Conservation (phyloP, 2,113 vertebrate genomes). For the Platanista minor region DNA sequence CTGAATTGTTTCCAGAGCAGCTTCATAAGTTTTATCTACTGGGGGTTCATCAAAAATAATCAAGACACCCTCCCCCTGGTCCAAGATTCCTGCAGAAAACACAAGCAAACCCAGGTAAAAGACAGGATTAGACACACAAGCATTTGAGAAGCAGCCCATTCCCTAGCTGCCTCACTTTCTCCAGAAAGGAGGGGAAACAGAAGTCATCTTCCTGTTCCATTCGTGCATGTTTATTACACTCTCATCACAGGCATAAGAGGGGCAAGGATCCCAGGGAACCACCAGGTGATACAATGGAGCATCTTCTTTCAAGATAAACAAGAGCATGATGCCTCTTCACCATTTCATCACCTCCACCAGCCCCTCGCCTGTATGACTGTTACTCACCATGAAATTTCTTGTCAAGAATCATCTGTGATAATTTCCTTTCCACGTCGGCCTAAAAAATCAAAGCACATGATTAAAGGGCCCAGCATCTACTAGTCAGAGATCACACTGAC, state of each 20-base stretch:
- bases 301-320: background rate
- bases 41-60: constrained; percentile 99
- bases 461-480: constrained; percentile 22
- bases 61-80: constrained; percentile 98
- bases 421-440: constrained; percentile 97
- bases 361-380: background rate
- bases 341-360: background rate
- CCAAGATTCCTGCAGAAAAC: constrained; percentile 91
- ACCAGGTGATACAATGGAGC: background rate
- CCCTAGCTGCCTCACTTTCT: constrained; percentile 5
- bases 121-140: background rate
- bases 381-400: constrained; percentile 97
- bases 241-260: background rate
- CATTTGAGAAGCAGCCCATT: background rate
- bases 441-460: constrained; percentile 80
- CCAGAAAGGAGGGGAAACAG: background rate
- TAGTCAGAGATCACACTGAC: background rate
- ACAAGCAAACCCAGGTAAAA: background rate
- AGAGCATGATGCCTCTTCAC: background rate
- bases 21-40: constrained; percentile 98
- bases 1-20: constrained; percentile 98
- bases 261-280: background rate
- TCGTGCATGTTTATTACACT: background rate
- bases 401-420: constrained; percentile 99
- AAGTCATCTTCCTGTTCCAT: background rate